Conservation (phyloP, 2,797 vertebrate genomes). For the Sarcoramphus papa region DNA sequence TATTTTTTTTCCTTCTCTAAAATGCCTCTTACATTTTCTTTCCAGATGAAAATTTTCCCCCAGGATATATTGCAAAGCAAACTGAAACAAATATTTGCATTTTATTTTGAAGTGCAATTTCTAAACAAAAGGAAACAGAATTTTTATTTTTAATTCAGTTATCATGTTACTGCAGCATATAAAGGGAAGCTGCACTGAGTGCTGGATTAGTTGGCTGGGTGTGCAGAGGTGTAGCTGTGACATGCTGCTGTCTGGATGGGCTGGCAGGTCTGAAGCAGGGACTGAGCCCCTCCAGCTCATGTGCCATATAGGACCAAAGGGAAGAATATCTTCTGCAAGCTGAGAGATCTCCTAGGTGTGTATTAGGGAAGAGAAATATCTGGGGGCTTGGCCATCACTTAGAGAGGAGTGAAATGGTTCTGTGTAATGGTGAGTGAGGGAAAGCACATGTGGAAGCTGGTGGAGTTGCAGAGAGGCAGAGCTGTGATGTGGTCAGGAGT, state of each 20-base stretch:
- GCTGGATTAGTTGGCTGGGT: not conserved
- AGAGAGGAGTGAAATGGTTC: not conserved
- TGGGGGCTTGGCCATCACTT: not conserved
- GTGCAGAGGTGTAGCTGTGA: not conserved
- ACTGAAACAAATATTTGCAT: not conserved
- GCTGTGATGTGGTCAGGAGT: not conserved
- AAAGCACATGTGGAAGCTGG: not conserved
- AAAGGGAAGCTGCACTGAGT: not conserved
- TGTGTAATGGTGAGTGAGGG: not conserved
- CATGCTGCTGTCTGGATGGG: not conserved
- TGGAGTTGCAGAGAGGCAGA: not conserved
- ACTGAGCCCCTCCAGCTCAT: not conserved
- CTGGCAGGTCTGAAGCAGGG: not conserved
- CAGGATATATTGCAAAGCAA: not conserved
- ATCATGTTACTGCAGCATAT: not conserved
- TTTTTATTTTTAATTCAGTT: not conserved
- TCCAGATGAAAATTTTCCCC: not conserved
- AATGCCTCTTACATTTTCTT: not conserved
- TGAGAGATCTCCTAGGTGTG: not conserved
- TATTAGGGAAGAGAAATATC: not conserved
- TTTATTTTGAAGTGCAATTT: not conserved
- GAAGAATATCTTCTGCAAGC: not conserved
- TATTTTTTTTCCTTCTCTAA: not conserved
- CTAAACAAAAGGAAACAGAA: not conserved
- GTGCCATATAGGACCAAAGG: not conserved